These are phyloP conservation scores for Ctenoplectra terminalis DNA, from an alignment of 1,140 invertebrate species.

Conservation along the genomic window DNA sequence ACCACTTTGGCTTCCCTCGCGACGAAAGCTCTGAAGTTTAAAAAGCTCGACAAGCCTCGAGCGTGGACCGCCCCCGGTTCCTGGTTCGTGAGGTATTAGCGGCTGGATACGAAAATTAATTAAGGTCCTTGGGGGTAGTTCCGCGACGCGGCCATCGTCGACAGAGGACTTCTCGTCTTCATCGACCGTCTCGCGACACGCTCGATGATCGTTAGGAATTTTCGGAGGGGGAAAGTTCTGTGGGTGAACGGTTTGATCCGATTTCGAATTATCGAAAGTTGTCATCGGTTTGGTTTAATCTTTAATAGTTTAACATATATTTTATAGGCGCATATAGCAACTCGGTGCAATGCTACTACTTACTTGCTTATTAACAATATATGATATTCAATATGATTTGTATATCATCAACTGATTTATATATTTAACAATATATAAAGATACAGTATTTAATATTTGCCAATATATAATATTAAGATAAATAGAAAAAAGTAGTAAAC, in stretches of 20 bases:
- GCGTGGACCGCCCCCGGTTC: conserved; percentile 39
- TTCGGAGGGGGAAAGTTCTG: not conserved
- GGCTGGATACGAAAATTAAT: conserved; percentile 67
- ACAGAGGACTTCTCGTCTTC: conserved; percentile 17
- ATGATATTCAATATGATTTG: too few relatives aligned
- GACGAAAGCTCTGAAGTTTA: conserved; percentile 66
- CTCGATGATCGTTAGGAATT: not conserved
- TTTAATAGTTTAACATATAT: too few relatives aligned
- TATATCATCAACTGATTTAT: too few relatives aligned
- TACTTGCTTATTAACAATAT: too few relatives aligned
- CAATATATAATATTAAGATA: too few relatives aligned
- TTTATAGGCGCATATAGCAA: too few relatives aligned
- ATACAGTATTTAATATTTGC: too few relatives aligned
- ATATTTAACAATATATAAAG: too few relatives aligned
- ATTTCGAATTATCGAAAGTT: not conserved
- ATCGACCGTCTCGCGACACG: not conserved
- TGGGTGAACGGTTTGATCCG: not conserved
- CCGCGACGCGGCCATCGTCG: conserved; percentile 15
- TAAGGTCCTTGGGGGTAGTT: conserved; percentile 45
- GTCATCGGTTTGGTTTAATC: accelerated
- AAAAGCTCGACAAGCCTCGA: conserved; percentile 57
- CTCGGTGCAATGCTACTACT: too few relatives aligned
- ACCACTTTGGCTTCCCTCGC: conserved; percentile 39
- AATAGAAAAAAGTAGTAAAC: too few relatives aligned
- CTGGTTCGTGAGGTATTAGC: conserved; percentile 59